Evolutionary conservation across 2,797 vertebrate species (phyloP), one percentile per base, ranked within the genome.

Genomic region (Clarias fuscus): DNA sequence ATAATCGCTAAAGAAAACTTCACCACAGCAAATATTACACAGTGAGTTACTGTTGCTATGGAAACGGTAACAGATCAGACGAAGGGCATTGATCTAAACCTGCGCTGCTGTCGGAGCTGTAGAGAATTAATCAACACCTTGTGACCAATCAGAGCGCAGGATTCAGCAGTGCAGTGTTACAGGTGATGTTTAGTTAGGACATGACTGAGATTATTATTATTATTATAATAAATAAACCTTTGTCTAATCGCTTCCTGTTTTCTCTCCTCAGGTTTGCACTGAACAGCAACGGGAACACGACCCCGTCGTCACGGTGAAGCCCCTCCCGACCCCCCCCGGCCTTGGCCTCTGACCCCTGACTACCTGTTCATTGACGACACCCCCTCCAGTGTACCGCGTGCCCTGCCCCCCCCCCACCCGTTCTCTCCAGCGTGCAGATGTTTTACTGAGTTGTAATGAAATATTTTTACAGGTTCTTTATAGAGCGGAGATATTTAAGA

Each of bases 381-480:
- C 33, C 33, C 77, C 27, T 22, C 59, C 10, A 59, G 77, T n/a
- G 53, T 22, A 24, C 56, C 53, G 22, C 4, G 1, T 18, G 13
- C 1, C 2, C 43, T 14, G 30, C 40, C 22, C n/a, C 48, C 48
- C 4, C 43, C 24, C 48, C 20, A 37, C n/a, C n/a, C 87, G 81
- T 84, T 72, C 86, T 64, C 56, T n/a, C 77, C 72, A 37, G 61
- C 80, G 75, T 91, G 93, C 92, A 96, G 94, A 94, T 93, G 93
- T 94, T 94, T 95, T 93, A 94, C 94, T 94, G 94, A 95, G 94
- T 93, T 95, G 90, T 94, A 92, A 94, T 94, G 94, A 92, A 94
- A 94, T 96, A 95, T 96, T 96, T 96, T 95, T 95, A 95, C 95
- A 95, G 91, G 94, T 95, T 93, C 92, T 95, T 95, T 93, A 91